phyloP scores from a whole-genome alignment of 2,888 invertebrate species.

The Synanthedon vespiformis region DNA sequence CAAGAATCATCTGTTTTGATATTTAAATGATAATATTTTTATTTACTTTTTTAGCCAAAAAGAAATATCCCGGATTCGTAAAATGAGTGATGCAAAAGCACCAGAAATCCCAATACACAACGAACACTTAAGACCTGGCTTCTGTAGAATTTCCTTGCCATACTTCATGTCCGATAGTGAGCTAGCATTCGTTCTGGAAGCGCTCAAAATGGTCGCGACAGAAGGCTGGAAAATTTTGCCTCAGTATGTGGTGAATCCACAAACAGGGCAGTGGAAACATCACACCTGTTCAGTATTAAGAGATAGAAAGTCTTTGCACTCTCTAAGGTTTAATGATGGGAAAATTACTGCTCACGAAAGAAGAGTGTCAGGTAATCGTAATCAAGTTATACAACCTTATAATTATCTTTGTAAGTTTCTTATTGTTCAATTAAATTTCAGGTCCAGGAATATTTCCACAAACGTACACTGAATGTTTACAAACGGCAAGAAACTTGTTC shows the following conservation, averaged over 20 bases:
- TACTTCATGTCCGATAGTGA: constrained; percentile 86
- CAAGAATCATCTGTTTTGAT: too few relatives aligned
- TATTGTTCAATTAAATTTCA: constrained; percentile 18
- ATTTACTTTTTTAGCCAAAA: constrained; percentile 46
- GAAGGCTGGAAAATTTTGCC: constrained; percentile 92
- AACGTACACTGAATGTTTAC: constrained; percentile 80
- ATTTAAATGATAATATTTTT: not conserved
- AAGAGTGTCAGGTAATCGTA: constrained; percentile 68
- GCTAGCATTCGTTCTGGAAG: constrained; percentile 84
- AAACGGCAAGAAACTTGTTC: constrained; percentile 83
- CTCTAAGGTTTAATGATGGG: constrained; percentile 80
- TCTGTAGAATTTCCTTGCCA: constrained; percentile 86
- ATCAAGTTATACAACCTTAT: not conserved
- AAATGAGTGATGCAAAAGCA: constrained; percentile 50
- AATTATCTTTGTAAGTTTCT: not conserved
- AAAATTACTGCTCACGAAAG: constrained; percentile 81
- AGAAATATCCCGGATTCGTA: constrained; percentile 51
- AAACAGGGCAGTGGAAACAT: constrained; percentile 92
- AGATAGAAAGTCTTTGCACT: constrained; percentile 85
- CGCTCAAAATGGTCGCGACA: constrained; percentile 87
- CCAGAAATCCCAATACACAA: constrained; percentile 57
- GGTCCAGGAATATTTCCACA: constrained; percentile 80
- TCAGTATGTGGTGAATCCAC: constrained; percentile 86
- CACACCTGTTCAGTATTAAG: constrained; percentile 82
- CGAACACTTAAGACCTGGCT: constrained; percentile 87